Percentiles rank a stretch among this genome's conserved stretches.
Conservation (phyloP, 2,888 invertebrate species). For the Scaptomyza reducta region DNA sequence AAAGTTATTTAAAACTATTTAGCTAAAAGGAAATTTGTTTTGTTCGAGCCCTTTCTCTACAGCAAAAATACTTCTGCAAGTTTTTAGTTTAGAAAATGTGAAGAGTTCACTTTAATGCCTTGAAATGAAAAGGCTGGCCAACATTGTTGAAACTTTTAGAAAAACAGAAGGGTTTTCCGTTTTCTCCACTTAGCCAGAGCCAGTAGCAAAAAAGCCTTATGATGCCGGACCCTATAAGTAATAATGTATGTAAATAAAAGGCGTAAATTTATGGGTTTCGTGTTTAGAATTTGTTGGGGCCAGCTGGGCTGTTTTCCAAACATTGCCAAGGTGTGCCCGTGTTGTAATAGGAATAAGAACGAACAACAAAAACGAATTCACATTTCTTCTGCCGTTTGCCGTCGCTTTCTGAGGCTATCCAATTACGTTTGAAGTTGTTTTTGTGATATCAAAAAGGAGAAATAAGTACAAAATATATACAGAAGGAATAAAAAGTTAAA, state of each 20-base stretch:
- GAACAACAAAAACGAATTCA: constrained; percentile 35
- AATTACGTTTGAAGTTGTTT: constrained; percentile 72
- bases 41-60: constrained; percentile 1
- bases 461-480: too few relatives aligned
- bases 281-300: constrained; percentile 71
- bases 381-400: constrained; percentile 44
- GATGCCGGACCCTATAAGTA: constrained; percentile 37
- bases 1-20: neutral
- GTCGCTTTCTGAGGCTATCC: constrained; percentile 49
- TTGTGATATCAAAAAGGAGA: constrained; percentile 32
- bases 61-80: too few relatives aligned
- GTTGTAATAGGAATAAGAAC: constrained; percentile 5
- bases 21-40: neutral
- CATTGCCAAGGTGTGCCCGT: constrained; percentile 59
- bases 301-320: constrained; percentile 43
- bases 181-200: neutral
- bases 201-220: constrained; percentile 28
- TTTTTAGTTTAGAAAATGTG: constrained; percentile 15
- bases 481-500: constrained; percentile 40
- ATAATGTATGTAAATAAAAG: constrained; percentile 76
- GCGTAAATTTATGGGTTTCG: constrained; percentile 75
- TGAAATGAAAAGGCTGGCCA: constrained; percentile 14
- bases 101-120: constrained; percentile 57
- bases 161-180: constrained; percentile 12
- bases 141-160: constrained; percentile 16